Evolutionary conservation across 2,797 vertebrate species (phyloP), one percentile per base, ranked within the genome.

Genomic region (Enteromius radiatus): DNA sequence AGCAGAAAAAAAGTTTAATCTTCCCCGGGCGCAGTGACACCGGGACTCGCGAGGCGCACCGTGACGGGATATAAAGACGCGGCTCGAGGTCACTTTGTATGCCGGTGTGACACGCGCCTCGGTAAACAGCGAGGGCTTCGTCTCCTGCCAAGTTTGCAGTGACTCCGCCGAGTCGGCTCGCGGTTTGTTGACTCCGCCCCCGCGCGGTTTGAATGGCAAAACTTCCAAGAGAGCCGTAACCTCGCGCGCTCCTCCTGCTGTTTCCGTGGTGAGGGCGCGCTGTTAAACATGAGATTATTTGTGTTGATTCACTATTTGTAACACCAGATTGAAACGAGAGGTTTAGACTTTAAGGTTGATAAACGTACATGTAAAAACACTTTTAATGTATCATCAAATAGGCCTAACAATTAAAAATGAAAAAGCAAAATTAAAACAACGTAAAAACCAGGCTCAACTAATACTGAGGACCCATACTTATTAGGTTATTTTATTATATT

Each of bases 201-300:
- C 38, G 26, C 36, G 9, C 65, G 3, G 82, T 84, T 84, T 81
- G 78, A 84, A 84, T 75, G 56, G 49, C 45, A 38, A 67, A 56
- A 59, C 21, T 36, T 41, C 19, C n/a, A 19, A 43, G 6, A 52
- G 56, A 65, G 21, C 28, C 28, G 23, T 59, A 15, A 47, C 59
- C 84, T 84, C 82, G 47, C 78, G 76, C 23, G 82, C 84, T 81
- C 86, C 86, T 85, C 86, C 84, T 85, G 86, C 69, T 74, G 81
- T 81, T 73, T 45, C 78, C 52, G 36, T 41, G 19, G 59, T n/a
- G 73, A 80, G 49, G 45, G 14, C 28, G 36, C 33, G 31, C 15
- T 38, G 23, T 4, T 11, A 76, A 41, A 17, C 33, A 17, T 23
- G 49, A 41, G 8, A 43, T 41, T 19, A 9, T 63, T 59, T 63